These are phyloP conservation scores for Sweltsa coloradensis DNA, from an alignment of 1,140 invertebrate species.

Conservation along the genomic window DNA sequence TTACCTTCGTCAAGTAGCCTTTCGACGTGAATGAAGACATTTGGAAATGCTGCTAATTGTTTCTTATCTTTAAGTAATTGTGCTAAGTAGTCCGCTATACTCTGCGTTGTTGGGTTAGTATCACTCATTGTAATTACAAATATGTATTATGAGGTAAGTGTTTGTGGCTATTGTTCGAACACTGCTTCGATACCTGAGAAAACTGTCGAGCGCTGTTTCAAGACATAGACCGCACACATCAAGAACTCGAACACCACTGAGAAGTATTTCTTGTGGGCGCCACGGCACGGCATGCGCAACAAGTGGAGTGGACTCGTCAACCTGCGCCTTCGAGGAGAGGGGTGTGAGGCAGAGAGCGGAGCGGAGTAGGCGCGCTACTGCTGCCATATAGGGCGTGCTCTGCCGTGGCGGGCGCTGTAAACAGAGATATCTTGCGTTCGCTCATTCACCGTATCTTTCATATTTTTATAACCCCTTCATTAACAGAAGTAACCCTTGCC, in stretches of 20 bases:
- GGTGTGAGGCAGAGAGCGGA: constrained; percentile 8
- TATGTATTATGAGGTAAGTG: not conserved
- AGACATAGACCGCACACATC: constrained; percentile 1
- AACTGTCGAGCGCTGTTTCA: not conserved
- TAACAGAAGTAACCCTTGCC: no score
- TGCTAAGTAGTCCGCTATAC: constrained; percentile 98
- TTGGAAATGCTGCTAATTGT: constrained; percentile 97
- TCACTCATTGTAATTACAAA: constrained; percentile 16
- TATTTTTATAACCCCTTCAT: no score
- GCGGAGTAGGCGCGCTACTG: constrained; percentile 2
- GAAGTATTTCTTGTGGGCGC: not conserved
- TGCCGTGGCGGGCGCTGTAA: constrained; percentile 9
- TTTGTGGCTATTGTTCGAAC: not conserved
- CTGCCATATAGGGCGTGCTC: constrained; percentile 14
- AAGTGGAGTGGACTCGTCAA: constrained; percentile 9
- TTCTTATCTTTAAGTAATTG: constrained; percentile 99
- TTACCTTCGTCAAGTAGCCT: constrained; percentile 98
- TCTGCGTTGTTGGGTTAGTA: constrained; percentile 68
- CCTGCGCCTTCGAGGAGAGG: not conserved
- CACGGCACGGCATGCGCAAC: constrained; percentile 2
- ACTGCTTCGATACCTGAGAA: constrained; percentile 7
- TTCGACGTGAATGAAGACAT: constrained; percentile 98
- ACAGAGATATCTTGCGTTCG: no score
- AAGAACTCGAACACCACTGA: constrained; percentile 12
- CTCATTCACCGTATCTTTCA: no score